Percentiles rank a stretch among this genome's conserved stretches.
Conservation (phyloP, 2,797 vertebrate species). For the Astyanax mexicanus region DNA sequence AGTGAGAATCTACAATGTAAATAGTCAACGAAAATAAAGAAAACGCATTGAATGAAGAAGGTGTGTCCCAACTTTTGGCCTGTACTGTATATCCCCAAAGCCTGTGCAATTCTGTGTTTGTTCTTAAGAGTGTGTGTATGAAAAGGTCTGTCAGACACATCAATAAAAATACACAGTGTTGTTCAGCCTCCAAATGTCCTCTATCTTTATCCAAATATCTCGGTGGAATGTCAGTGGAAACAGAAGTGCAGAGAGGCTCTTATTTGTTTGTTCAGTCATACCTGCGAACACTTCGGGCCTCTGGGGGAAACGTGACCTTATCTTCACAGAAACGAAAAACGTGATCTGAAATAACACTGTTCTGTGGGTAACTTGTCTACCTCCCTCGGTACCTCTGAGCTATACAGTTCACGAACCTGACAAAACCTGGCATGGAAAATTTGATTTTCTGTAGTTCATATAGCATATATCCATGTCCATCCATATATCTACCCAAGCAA, state of each 20-base stretch:
- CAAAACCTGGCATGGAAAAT: background rate
- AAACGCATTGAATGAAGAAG: too few relatives aligned
- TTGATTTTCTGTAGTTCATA: background rate
- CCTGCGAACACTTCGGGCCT: slow-evolving; percentile 30
- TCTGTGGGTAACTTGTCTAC: slow-evolving; percentile 11
- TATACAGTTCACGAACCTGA: slow-evolving; percentile 18
- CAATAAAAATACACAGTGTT: background rate
- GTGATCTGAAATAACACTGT: slow-evolving; percentile 16
- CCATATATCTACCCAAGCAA: background rate
- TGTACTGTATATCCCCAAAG: too few relatives aligned
- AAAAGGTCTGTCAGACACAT: background rate
- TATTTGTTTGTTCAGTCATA: slow-evolving; percentile 25
- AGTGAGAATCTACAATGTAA: too few relatives aligned
- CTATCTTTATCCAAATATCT: slow-evolving; percentile 18
- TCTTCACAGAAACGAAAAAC: slow-evolving; percentile 24
- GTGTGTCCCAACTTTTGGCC: too few relatives aligned
- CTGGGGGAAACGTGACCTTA: slow-evolving; percentile 35
- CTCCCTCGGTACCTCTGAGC: background rate
- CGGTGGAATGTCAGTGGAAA: slow-evolving; percentile 17
- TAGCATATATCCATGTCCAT: too few relatives aligned
- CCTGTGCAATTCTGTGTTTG: slow-evolving; percentile 7
- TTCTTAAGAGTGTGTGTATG: background rate
- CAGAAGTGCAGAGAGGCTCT: slow-evolving; percentile 8
- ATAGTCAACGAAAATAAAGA: too few relatives aligned
- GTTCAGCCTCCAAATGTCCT: slow-evolving; percentile 17